Conservation (phyloP, 2,888 invertebrate genomes). For the Hoplodrina ambigua region DNA sequence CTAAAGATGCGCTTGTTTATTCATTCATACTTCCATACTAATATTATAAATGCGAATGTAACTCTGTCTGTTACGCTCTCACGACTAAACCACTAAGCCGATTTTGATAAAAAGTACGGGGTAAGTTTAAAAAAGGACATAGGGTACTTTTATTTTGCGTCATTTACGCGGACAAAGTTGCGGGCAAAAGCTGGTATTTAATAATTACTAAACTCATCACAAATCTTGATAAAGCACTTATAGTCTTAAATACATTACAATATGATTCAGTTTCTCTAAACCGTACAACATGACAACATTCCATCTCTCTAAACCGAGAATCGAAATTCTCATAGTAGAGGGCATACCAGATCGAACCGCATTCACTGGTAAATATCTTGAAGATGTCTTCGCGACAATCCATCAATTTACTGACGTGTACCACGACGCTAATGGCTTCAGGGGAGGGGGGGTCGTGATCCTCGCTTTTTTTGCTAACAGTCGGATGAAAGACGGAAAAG, state of each 20-base stretch:
- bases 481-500: conserved; percentile 49
- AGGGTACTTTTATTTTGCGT: too few relatives aligned
- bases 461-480: conserved; percentile 56
- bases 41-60: too few relatives aligned
- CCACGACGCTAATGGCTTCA: conserved; percentile 66
- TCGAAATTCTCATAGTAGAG: conserved; percentile 24
- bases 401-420: conserved; percentile 69
- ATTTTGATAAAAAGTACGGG: too few relatives aligned
- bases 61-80: too few relatives aligned
- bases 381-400: conserved; percentile 62
- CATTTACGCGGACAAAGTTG: too few relatives aligned
- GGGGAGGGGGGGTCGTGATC: conserved; percentile 54
- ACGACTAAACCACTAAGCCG: too few relatives aligned
- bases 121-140: too few relatives aligned
- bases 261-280: neutral
- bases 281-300: conserved; percentile 2
- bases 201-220: too few relatives aligned
- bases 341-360: conserved; percentile 35
- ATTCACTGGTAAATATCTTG: conserved; percentile 59
- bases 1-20: neutral
- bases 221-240: too few relatives aligned
- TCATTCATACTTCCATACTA: too few relatives aligned
- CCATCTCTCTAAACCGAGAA: conserved; percentile 1
- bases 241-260: neutral
- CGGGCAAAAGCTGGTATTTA: too few relatives aligned